Base-by-base conservation (phyloP, 2,113 vertebrate genomes). In the Zapus hudsonius region DNA sequence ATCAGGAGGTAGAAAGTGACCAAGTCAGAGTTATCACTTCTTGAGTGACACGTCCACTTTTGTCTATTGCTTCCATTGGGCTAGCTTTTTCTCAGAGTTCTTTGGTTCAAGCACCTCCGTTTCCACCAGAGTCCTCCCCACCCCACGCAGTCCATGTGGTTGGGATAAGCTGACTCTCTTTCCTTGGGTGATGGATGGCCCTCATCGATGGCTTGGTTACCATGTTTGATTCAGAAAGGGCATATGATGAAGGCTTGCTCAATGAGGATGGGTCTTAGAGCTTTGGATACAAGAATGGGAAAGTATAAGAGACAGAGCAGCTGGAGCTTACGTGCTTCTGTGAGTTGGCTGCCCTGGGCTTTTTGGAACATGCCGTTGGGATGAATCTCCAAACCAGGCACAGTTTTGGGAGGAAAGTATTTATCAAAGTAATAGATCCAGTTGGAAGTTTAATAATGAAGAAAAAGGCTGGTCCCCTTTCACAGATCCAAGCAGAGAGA, bases 81-180 rank as follows among this genome's bases (percentile, higher is more conserved):
- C 47, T 1, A 4, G n/a, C 12, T 0, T 9, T 29, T 63, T 0
- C 57, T 61, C 6, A 0, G 31, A 12, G 8, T 10, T 25, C 69
- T 67, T 44, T 19, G 31, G 25, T 23, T 22, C 16, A 0, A 36
- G 2, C 16, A 10, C 13, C 44, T 47, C 15, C 80, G 36, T 80
- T 47, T 47, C 12, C 6, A 1, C 23, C 2, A 17, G 55, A 69
- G 20, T 3, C 3, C 25, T 7, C 31, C 7, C 4, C 4, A 1
- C 10, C 20, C 23, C 7, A 5, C 6, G 67, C 25, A 0, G 1
- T 73, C 55, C 31, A 7, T 15, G 20, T n/a, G 52, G 29, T 6
- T 33, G 67, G 33, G 42, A 20, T 9, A 31, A 5, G 52, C 1
- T 11, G n/a, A 4, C 13, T 52, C 7, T 25, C 20, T 33, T 29